Percentiles rank a stretch among this genome's conserved stretches.
These are phyloP conservation scores for Digitonthophagus gazella DNA, from an alignment of 2,888 invertebrate genomes.

Conservation along the genomic window DNA sequence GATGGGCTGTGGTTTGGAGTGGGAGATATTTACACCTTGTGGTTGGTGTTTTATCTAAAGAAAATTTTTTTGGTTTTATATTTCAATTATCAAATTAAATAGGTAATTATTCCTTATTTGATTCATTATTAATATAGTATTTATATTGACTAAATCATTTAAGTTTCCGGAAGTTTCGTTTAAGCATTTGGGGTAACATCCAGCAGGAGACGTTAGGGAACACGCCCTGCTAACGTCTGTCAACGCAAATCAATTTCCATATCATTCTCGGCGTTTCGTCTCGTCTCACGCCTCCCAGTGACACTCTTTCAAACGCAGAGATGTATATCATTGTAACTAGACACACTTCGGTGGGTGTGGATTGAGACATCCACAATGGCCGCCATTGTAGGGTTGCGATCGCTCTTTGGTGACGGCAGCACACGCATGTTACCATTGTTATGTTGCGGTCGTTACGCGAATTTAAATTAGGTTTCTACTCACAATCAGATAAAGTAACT, in stretches of 20 bases:
- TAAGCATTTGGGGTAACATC: not conserved
- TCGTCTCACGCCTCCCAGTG: constrained; percentile 42
- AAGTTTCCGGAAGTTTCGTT: not conserved
- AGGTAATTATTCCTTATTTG: too few species aligned
- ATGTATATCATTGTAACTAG: constrained; percentile 44
- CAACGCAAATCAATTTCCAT: constrained; percentile 46
- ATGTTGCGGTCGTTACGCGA: constrained; percentile 32
- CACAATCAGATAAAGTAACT: too few species aligned
- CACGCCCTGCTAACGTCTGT: constrained; percentile 16
- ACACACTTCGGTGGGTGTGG: constrained; percentile 42
- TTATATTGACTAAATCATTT: not conserved
- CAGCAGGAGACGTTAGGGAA: not conserved
- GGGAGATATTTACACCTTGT: constrained; percentile 7
- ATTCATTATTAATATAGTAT: too few species aligned
- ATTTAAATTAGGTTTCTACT: constrained; percentile 33
- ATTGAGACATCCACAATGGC: constrained; percentile 38
- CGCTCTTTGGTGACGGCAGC: constrained; percentile 34
- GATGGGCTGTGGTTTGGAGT: not conserved
- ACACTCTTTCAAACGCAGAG: constrained; percentile 49
- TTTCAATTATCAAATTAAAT: too few species aligned
- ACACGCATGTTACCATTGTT: constrained; percentile 32
- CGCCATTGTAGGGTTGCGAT: constrained; percentile 29
- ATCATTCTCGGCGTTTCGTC: constrained; percentile 45
- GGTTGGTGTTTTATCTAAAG: too few species aligned
- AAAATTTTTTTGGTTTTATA: too few species aligned